Base-by-base conservation (phyloP, 92 coral and sea anemone species). In the Epizoanthus rinbou region DNA sequence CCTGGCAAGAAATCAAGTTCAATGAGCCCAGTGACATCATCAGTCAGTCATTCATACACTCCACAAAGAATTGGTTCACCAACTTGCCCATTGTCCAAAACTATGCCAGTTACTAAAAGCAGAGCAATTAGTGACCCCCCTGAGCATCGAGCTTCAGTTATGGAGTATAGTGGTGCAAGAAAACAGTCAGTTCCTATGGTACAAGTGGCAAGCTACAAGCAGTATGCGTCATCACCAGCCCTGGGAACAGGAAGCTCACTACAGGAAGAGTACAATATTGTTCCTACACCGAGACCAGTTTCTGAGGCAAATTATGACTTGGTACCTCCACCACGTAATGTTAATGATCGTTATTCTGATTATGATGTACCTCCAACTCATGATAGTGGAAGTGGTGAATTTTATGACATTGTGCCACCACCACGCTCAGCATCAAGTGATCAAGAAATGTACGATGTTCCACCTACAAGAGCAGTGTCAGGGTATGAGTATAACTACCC, bases 281-380 rank as follows among this genome's bases (percentile, higher is more conserved):
- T 89, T 25, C 93, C 91, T 22, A 74, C 90, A 23, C 89, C 85
- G 3, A 73, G 86, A 56, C 81, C 91, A 68, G 72, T 65, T 63
- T 80, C 88, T 21, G 81, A 86, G 64, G 28, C 71, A 28, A 82
- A 31, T 79, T 91, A 84, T 87, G 91, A 91, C 68, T 35, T 82
- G 11, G 88, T 91, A 2, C 89, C 91, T 17, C 76, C 90, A 22
- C 90, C 62, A 21, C 76, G 85, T 64, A 37, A 37, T 23, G 35
- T 62, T 43, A 72, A 62, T n/a, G 39, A 75, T 37, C 69, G 74
- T 16, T 64, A 68, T 33, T 23, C 88, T 5, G 76, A 80, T 65
- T 90, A 92, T 50, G 91, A 90, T 90, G 81, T 82, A n/a, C 91
- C 88, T 17, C 93, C 95, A 31, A 19, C 71, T 63, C 92, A 85